Evolutionary conservation across 2,888 invertebrate genomes (phyloP), one percentile per base, ranked within the genome.

Genomic region (Leptogaster cylindrica): DNA sequence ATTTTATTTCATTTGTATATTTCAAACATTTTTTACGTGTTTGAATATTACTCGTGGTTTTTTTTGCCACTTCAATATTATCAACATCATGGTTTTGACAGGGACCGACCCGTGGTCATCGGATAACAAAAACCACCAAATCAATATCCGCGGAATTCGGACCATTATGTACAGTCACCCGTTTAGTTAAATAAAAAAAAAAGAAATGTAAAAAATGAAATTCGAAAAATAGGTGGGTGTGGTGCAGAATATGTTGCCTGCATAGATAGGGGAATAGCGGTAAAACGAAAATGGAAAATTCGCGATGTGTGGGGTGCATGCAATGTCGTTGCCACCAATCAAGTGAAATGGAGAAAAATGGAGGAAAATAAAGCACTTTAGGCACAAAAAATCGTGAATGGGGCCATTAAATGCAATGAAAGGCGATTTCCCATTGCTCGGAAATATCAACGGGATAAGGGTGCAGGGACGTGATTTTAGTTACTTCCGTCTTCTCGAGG

Each of bases 51-150:
- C n/a, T n/a, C n/a, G n/a, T 33, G 33, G 8, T 33, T 33, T 33
- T 33, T 33, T 10, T 33, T 33, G 33, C n/a, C 8, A 8, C 33
- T 33, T 33, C 33, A 33, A 10, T n/a, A n/a, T n/a, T 44, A 44
- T 44, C 61, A 28, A 61, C 23, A 44, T 61, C 61, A 41, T 61
- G 61, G 18, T 44, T 61, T 61, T 61, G 61, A 61, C 61, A 61
- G 61, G 23, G 44, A 31, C 44, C 44, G 44, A 44, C 39, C 39
- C 39, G 55, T 16, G 55, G 39, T 39, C 55, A 36, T 55, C 36
- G 61, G 44, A 61, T 44, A 61, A 61, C 41, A 41, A 44, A 61
- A 61, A 61, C 61, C 61, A 25, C 61, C 61, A 61, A 61, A 61
- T 61, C 61, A 61, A 61, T 61, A 61, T 61, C 61, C 61, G 61